Conservation (phyloP, 2,113 vertebrate genomes). For the Peromyscus maniculatus region DNA sequence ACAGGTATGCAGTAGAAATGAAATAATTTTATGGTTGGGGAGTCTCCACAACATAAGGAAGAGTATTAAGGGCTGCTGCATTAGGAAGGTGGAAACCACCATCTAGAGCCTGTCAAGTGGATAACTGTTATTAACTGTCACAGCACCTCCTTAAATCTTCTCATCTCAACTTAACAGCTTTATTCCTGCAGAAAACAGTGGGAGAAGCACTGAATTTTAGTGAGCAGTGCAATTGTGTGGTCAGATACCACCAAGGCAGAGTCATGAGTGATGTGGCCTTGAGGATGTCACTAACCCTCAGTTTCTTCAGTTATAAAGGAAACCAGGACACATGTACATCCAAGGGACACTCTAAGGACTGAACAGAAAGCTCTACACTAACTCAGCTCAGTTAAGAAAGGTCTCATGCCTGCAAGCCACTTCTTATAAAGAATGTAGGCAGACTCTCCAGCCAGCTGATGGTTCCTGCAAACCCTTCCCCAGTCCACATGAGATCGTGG, state of each 20-base stretch:
- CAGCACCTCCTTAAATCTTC: background rate
- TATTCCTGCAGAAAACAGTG: background rate
- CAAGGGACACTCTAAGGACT: background rate
- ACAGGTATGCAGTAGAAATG: background rate
- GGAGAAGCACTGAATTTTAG: rapidly evolving
- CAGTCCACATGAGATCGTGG: rapidly evolving
- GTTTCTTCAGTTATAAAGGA: conserved; percentile 6
- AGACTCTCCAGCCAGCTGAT: too few species aligned
- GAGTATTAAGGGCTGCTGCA: background rate
- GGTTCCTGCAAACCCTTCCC: background rate
- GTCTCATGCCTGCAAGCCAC: rapidly evolving
- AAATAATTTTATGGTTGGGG: background rate
- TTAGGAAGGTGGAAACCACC: background rate
- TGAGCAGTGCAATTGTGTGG: background rate
- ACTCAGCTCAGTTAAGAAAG: background rate
- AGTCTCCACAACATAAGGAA: too few species aligned
- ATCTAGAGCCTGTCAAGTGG: too few species aligned
- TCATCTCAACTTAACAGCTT: background rate
- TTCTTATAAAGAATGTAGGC: background rate
- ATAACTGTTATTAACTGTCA: background rate
- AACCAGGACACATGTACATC: background rate
- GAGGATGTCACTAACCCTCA: background rate
- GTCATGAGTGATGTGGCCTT: background rate
- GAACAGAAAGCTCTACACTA: background rate
- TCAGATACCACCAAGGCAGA: background rate